Percentiles rank a stretch among this genome's conserved stretches.
Conservation (phyloP, 2,797 vertebrate species). For the Eulemur albifrons region DNA sequence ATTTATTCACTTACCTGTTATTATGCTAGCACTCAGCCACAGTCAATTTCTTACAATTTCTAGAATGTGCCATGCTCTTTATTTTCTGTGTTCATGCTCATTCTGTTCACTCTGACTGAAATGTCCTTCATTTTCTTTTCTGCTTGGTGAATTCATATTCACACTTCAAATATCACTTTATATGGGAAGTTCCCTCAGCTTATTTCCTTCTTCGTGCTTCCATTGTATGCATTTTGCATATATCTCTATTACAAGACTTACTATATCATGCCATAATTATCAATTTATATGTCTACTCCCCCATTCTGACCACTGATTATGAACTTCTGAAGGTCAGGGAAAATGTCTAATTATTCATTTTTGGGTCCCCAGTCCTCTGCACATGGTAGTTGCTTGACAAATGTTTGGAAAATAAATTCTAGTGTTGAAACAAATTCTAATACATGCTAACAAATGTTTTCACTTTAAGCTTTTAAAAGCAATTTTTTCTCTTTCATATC, state of each 20-base stretch:
- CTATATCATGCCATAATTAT: background rate
- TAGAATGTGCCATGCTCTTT: background rate
- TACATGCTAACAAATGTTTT: slow-evolving; percentile 1
- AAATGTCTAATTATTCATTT: slow-evolving; percentile 27
- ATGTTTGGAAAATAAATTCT: slow-evolving; percentile 37
- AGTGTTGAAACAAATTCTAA: slow-evolving; percentile 45
- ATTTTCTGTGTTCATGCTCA: background rate
- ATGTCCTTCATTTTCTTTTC: slow-evolving; percentile 19
- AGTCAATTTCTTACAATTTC: slow-evolving; percentile 27
- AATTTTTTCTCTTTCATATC: background rate
- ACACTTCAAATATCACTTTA: slow-evolving; percentile 16
- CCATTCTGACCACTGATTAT: background rate
- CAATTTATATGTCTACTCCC: background rate
- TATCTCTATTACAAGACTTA: slow-evolving; percentile 17
- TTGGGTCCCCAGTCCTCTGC: background rate
- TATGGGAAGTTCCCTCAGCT: background rate
- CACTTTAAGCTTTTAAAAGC: slow-evolving; percentile 29
- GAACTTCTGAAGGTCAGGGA: slow-evolving; percentile 36
- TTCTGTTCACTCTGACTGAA: background rate
- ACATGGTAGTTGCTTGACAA: background rate
- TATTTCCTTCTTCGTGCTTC: slow-evolving; percentile 28
- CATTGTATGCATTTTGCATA: background rate
- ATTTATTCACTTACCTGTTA: background rate
- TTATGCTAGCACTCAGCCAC: background rate
- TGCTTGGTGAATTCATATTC: background rate